These are phyloP conservation scores for Martes flavigula DNA, from an alignment of 2,797 vertebrate species.

Conservation along the genomic window DNA sequence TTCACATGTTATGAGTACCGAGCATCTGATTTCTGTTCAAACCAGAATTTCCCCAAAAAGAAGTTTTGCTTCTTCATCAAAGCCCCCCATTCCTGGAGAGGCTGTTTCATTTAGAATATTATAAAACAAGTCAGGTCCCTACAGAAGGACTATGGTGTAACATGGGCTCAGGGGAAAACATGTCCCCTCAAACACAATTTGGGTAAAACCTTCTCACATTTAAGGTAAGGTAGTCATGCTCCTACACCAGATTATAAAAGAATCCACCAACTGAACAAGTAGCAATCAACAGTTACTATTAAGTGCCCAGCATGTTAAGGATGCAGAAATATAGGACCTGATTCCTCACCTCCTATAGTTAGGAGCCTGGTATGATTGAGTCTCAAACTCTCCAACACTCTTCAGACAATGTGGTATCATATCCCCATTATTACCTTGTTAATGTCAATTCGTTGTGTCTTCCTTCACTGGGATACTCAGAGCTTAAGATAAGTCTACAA, in stretches of 20 bases:
- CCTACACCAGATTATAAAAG: not conserved
- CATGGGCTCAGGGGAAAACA: not conserved
- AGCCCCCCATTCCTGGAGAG: not conserved
- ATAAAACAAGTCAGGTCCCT: not conserved
- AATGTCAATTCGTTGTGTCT: not conserved
- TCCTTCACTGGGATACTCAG: not conserved
- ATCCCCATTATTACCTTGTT: not conserved
- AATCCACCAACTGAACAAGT: not conserved
- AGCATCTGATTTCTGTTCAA: not conserved
- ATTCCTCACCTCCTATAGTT: not conserved
- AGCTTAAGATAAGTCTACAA: conserved; percentile 10
- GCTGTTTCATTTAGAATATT: not conserved
- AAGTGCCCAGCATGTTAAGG: not conserved
- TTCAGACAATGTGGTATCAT: not conserved
- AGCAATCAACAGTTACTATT: not conserved
- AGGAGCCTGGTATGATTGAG: not conserved
- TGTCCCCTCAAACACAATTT: not conserved
- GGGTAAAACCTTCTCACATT: not conserved
- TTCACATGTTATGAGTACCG: not conserved
- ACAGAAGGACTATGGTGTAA: not conserved
- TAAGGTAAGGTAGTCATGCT: not conserved
- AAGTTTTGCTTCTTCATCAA: conserved; percentile 13
- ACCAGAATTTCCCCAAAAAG: not conserved
- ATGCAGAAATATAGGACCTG: not conserved
- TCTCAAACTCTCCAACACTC: not conserved